phyloP scores from a whole-genome alignment of 2,888 invertebrate genomes.

The Acleris cristana region DNA sequence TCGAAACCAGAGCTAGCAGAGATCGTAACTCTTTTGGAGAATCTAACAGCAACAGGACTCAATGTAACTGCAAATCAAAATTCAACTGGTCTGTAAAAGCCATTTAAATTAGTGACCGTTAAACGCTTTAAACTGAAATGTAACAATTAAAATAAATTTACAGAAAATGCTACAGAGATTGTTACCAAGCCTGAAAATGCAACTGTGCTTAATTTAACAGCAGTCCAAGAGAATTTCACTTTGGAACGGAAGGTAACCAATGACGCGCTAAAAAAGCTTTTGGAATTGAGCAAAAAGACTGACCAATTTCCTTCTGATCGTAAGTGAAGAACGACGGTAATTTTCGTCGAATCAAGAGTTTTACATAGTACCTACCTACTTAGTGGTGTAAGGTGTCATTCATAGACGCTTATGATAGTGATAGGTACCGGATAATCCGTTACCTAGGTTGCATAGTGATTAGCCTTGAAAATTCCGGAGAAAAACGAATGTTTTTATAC shows the following conservation, averaged over 20 bases:
- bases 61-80: not conserved
- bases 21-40: slow-evolving; percentile 22
- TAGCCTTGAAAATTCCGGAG: too few species aligned
- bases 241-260: slow-evolving; percentile 10
- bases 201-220: not conserved
- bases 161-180: slow-evolving; percentile 15
- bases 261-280: slow-evolving; percentile 15
- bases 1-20: slow-evolving; percentile 43
- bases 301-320: slow-evolving; percentile 67
- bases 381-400: too few species aligned
- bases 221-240: not conserved
- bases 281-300: slow-evolving; percentile 38
- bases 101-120: not conserved
- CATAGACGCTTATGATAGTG: too few species aligned
- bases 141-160: not conserved
- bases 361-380: too few species aligned
- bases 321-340: slow-evolving; percentile 55
- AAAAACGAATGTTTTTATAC: too few species aligned
- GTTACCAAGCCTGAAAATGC: not conserved
- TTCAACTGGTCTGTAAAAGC: slow-evolving; percentile 19
- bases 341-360: not conserved
- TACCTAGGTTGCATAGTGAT: too few species aligned
- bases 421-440: too few species aligned
- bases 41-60: not conserved
- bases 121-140: not conserved